Evolutionary conservation across 2,113 vertebrate species (phyloP), one percentile per base, ranked within the genome.

Genomic region (Nesoenas mayeri): DNA sequence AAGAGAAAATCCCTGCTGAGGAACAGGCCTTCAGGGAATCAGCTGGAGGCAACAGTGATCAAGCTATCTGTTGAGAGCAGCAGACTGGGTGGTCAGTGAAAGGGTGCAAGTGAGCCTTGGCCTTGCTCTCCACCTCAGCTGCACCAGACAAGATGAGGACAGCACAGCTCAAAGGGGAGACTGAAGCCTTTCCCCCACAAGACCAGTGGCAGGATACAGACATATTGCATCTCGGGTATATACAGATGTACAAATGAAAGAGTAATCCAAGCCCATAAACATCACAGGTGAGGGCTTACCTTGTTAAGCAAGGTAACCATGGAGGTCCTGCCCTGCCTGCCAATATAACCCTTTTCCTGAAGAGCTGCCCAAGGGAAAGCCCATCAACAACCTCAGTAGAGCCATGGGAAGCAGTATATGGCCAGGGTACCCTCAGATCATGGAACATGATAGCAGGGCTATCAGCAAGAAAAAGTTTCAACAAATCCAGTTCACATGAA

Each of bases 321-420:
- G 32, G 11, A 67, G 4, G 4, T 58, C 25, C 50, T 79, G n/a
- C 2, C 18, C 31, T 65, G 24, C 16, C 5, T 58, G 36, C 3
- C 21, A 69, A 7, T 72, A 75, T 67, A 72, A 51, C 6, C 9
- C 15, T 73, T 65, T 15, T 75, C 4, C 34, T 44, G 73, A 75
- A 73, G 34, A 48, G 9, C 19, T 60, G 7, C 26, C 66, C 1
- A 1, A 24, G 14, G 7, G 2, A 44, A 71, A 81, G 7, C 3
- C 47, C 38, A 58, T 51, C 26, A 44, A 9, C 0, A 2, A 1
- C 4, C 21, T 42, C 53, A 40, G 53, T 0, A 65, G 21, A 34
- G 8, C 5, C 21, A 31, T 17, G 16, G 31, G 29, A 66, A 83
- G 38, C 14, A 40, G 20, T 12, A 4, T 1, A 0, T 26, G 20